Evolutionary conservation across 2,797 vertebrate species (phyloP), one percentile per base, ranked within the genome.

Genomic region (Lates japonicus): DNA sequence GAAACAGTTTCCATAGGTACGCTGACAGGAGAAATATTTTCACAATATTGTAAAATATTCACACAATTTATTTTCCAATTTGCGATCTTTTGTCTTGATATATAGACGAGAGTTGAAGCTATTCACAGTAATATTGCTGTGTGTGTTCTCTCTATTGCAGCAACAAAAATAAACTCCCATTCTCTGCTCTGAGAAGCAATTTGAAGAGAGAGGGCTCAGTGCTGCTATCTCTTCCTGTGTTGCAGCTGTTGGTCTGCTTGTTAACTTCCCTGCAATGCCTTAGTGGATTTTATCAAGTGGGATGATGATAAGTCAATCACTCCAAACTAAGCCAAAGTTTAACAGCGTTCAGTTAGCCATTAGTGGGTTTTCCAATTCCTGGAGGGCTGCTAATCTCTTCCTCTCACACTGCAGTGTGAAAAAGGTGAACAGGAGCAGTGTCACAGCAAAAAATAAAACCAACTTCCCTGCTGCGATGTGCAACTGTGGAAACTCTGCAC

Each of bases 351-450:
- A 86, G 76, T 48, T 41, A 72, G 29, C 79, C 81, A 82, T 85
- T 83, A 81, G 60, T 61, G 77, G 59, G 64, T 59, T 57, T 67
- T 42, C 77, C 35, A 39, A 78, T 76, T 87, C 88, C 82, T 76
- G 74, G 31, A 82, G 70, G 62, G 78, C 86, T 13, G 70, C 76
- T 87, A 87, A 93, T 92, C 86, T 87, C 81, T 90, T 92, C 84
- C 78, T 81, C 78, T 91, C 81, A 68, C 74, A 75, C 76, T 58
- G 55, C 52, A 54, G 59, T 51, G 81, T 73, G 68, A 73, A 83
- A 69, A 75, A 81, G 25, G 76, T 70, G 63, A 79, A 83, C 46
- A 57, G 72, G 73, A 69, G 71, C 64, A 52, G 74, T 25, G 78
- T 79, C 67, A 74, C n/a, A 61, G 55, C 51, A 59, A 69, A 83